Base-by-base conservation (phyloP, 2,797 vertebrate species). In the Crenichthys baileyi region DNA sequence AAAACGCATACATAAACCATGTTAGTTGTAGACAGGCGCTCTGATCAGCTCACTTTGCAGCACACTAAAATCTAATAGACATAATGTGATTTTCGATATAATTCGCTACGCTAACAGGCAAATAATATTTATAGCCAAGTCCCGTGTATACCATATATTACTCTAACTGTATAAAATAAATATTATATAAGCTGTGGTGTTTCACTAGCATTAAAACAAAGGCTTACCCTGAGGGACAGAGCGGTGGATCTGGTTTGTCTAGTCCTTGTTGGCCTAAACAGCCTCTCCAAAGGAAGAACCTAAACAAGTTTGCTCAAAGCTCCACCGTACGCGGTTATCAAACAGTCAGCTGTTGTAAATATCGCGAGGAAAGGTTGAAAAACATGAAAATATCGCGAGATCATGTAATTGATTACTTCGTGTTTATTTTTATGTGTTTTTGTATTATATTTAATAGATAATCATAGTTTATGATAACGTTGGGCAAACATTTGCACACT, bases 321-420 rank as follows among this genome's bases (percentile, higher is more conserved):
- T 63, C 31, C 18, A 39, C 3, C 31, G 36, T 8, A 63, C 2
- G 22, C 31, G 3, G 18, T 11, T 22, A 24, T 39, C 18, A 3
- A 3, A 22, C 20, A 48, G 22, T 51, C 16, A 26, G 5, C 16
- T 18, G 16, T 6, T 20, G n/a, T 5, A 29, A 18, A 29, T 72
- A 51, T 65, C 29, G 41, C 60, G 3, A 60, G 55, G 72, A 31
- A 15, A 5, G 0, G 22, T 1, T 3, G 18, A 1, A 0, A 7
- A 5, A 5, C 0, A 0, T 3, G 4, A 55, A 18, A 39, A 5
- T 80, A 55, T 88, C 88, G 88, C 89, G 89, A 89, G 81, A 88
- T 65, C 15, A 73, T 12, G 2, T 2, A 36, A 51, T 51, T 51
- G 13, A 8, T 65, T 65, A 39, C 61, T 65, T 65, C 7, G 36